Base-by-base conservation (phyloP, 2,888 invertebrate species). In the Coleophora deauratella region DNA sequence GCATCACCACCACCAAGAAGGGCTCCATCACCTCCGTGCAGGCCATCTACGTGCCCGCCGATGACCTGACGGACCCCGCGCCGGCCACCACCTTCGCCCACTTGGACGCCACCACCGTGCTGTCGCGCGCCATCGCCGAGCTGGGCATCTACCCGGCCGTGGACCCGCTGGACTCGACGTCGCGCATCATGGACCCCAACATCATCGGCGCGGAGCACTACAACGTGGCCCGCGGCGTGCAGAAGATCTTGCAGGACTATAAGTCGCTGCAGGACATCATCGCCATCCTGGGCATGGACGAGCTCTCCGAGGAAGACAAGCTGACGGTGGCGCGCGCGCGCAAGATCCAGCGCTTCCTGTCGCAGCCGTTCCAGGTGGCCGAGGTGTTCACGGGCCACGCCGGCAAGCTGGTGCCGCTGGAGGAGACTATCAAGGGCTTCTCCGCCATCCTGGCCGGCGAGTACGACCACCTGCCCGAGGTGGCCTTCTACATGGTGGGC, bases 1-100 rank as follows among this genome's bases (percentile, higher is more conserved):
- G 96, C 72, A 97, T 97, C 79, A 97, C 97, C 50, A 96, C 97
- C 57, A 97, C 97, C 55, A 95, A 91, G 82, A 96, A 96, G 80
- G 97, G 97, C 53, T 97, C 97, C 57, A 97, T 97, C 68, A 98
- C 97, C 47, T 97, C 97, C 35, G 97, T 98, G 57, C 96, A 96
- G 84, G 97, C 97, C 54, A 96, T 97, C 71, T 97, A 97, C 63
- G 97, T 97, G 61, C 97, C 97, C 15, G 97, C 97, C 69, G 97
- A 97, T 79, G 97, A 97, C 82, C 92, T 97, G 84, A 96, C 96
- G 65, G 97, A 97, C 88, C 97, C 97, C 49, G 96, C 97, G 38
- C 97, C 97, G 38, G 96, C 97, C 52, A 97, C 97, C 46, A 97
- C 97, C 27, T 97, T 97, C 66, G 94, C 97, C 78, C 97, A 97